Percentiles rank a stretch among this genome's conserved stretches.
These are phyloP conservation scores for Trachelipus rathkii DNA, from an alignment of 1,140 invertebrate species.

Conservation along the genomic window DNA sequence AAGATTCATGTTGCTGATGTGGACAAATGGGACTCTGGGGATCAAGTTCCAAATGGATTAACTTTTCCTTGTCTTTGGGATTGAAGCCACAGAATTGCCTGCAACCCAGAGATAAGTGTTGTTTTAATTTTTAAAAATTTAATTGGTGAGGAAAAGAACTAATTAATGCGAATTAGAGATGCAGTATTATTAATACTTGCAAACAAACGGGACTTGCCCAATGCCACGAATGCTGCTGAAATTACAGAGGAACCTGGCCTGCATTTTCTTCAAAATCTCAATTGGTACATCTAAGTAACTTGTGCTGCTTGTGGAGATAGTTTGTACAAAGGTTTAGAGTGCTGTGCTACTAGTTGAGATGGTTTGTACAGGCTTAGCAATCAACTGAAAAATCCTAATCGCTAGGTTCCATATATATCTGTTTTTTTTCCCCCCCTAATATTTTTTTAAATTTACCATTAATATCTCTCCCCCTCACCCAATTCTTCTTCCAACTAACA, in stretches of 20 bases:
- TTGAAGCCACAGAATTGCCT: too few species aligned
- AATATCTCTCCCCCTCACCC: too few species aligned
- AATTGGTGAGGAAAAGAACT: slow-evolving; percentile 89
- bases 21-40: too few species aligned
- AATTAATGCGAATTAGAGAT: slow-evolving; percentile 90
- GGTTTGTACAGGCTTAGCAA: slow-evolving; percentile 98
- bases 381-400: slow-evolving; percentile 67
- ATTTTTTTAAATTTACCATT: too few species aligned
- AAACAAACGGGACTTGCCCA: slow-evolving; percentile 98
- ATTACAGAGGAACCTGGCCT: slow-evolving; percentile 91
- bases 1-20: too few species aligned
- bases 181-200: slow-evolving; percentile 96
- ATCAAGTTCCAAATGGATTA: too few species aligned
- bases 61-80: too few species aligned
- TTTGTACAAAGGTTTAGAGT: slow-evolving; percentile 93
- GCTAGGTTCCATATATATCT: slow-evolving; percentile 45
- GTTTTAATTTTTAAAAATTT: too few species aligned
- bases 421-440: too few species aligned
- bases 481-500: too few species aligned
- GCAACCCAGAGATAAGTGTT: too few species aligned
- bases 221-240: slow-evolving; percentile 95
- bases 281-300: slow-evolving; percentile 95
- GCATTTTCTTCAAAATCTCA: slow-evolving; percentile 80
- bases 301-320: slow-evolving; percentile 96
- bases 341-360: too few species aligned